Evolutionary conservation across 2,113 vertebrate species (phyloP).

Genomic region (Phaethornis superciliosus): DNA sequence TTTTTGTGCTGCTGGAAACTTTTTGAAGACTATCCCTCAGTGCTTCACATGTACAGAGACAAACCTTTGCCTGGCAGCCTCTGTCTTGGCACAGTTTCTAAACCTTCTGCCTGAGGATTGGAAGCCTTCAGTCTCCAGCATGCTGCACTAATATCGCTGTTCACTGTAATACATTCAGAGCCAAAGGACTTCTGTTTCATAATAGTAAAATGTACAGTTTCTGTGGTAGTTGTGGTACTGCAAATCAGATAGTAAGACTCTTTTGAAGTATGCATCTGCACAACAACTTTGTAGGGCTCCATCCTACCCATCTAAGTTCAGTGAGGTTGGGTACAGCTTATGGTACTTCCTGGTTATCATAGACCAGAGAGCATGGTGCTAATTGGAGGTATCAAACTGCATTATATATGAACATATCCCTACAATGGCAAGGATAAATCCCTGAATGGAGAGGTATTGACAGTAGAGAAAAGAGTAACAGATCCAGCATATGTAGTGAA

Average conservation of each 20-base stretch:
- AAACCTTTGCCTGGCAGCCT: background rate
- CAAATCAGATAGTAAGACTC: background rate
- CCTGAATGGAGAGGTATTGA: background rate
- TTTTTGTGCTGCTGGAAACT: background rate
- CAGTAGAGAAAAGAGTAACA: background rate
- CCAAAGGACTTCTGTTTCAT: background rate
- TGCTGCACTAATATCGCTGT: background rate
- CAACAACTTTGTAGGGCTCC: background rate
- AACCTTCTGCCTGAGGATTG: background rate
- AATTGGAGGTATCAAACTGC: background rate
- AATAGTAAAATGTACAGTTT: background rate
- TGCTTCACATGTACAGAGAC: background rate
- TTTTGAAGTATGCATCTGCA: background rate
- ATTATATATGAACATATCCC: background rate
- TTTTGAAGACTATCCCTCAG: fast-evolving
- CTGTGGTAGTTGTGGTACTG: background rate
- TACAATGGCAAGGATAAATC: background rate
- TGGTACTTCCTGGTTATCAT: background rate
- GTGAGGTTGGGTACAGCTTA: background rate
- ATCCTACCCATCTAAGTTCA: background rate
- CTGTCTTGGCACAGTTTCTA: background rate
- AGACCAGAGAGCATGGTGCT: background rate
- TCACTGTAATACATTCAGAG: background rate
- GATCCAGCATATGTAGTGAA: background rate
- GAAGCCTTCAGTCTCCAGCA: background rate